These are phyloP conservation scores for Paralvinella palmiformis DNA, from an alignment of 1,140 invertebrate species.

Conservation along the genomic window DNA sequence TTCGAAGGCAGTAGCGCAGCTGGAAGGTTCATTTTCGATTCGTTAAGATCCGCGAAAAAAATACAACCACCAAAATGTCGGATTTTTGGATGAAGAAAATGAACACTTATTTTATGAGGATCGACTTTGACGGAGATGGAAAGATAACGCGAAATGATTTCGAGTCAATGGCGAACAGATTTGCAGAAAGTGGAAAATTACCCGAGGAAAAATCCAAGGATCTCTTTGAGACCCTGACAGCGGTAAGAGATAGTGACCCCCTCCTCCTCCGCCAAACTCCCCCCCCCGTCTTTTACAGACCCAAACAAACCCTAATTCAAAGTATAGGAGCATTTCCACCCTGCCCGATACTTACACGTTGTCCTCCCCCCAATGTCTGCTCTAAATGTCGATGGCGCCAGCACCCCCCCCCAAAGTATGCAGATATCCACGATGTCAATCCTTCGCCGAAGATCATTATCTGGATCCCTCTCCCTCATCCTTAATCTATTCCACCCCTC, in stretches of 20 bases:
- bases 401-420: too few species aligned
- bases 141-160: constrained; percentile 14
- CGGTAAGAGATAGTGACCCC: not conserved
- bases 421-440: too few species aligned
- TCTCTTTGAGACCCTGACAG: not conserved
- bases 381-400: too few species aligned
- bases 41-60: too few species aligned
- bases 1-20: not conserved
- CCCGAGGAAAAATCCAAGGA: not conserved
- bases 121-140: constrained; percentile 18
- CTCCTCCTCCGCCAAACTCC: not conserved
- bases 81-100: constrained; percentile 17
- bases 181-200: constrained; percentile 6
- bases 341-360: too few species aligned
- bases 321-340: too few species aligned
- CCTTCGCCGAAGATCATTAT: too few species aligned
- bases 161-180: constrained; percentile 10
- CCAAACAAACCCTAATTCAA: not conserved
- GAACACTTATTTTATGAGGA: constrained; percentile 14
- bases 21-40: too few species aligned
- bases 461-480: too few species aligned
- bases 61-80: constrained; percentile 11
- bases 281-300: not conserved
- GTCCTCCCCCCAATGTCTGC: too few species aligned
- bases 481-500: too few species aligned